Evolutionary conservation across 35 echinoderm and acorn worm species (phyloP).

Genomic region (Chiridota heheva): DNA sequence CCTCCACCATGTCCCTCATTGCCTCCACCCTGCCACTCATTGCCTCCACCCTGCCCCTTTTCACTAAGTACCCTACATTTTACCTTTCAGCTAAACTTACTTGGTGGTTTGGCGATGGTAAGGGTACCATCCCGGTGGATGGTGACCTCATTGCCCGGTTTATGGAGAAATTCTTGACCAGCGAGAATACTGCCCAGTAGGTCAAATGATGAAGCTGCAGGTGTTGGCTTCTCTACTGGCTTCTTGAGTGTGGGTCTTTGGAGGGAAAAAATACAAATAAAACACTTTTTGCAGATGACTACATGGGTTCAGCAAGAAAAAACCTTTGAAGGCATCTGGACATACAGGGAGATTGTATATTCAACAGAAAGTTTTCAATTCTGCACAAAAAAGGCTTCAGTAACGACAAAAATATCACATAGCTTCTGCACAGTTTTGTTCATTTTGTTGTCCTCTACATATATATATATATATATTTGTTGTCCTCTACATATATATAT

Average conservation of each 20-base stretch:
- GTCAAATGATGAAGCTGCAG: conserved; percentile 37
- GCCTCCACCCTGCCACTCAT: background rate
- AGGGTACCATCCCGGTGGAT: conserved; percentile 78
- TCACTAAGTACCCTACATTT: too few species aligned
- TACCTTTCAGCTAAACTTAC: background rate
- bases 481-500: too few species aligned
- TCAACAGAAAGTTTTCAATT: too few species aligned
- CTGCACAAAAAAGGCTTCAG: too few species aligned
- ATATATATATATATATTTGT: too few species aligned
- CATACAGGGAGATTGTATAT: too few species aligned
- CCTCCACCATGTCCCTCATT: background rate
- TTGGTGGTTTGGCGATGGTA: conserved; percentile 10
- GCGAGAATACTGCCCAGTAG: conserved; percentile 76
- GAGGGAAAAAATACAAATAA: background rate
- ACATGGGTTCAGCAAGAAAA: background rate
- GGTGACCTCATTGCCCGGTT: conserved; percentile 59
- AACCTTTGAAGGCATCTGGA: too few species aligned
- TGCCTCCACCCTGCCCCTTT: background rate
- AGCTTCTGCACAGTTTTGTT: too few species aligned
- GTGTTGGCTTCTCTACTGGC: conserved; percentile 19
- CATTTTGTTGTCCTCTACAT: too few species aligned
- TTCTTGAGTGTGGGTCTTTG: conserved; percentile 19
- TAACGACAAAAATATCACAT: too few species aligned
- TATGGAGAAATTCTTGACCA: conserved; percentile 65
- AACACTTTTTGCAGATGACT: background rate